Evolutionary conservation across 2,888 invertebrate genomes (phyloP), one percentile per base, ranked within the genome.

Genomic region (Mythimna impura): DNA sequence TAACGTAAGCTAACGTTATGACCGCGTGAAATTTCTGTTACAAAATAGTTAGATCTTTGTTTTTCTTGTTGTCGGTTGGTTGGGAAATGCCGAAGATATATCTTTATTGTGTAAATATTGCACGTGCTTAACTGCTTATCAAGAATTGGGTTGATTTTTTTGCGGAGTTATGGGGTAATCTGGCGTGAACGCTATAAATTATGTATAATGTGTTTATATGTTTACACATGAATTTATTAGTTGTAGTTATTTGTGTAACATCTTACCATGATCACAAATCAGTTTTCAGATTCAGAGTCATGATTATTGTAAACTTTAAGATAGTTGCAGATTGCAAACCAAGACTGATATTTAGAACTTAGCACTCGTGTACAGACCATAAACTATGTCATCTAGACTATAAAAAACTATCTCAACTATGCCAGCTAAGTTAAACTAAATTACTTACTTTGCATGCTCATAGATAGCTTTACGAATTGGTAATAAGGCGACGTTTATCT

Each of bases 11-110:
- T 81, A 85, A 85, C 82, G 72, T 83, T 88, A 87, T 86, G 85
- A 84, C 77, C 73, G 83, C 86, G 84, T 88, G 87, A 88, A 88
- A 88, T 88, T 84, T 67, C 80, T 78, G 77, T 88, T 90, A 86
- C 86, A 86, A 88, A 88, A 88, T 87, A 73, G 22, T 72, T 62
- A 50, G 75, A 81, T 80, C 82, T 87, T 87, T 89, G 85, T 88
- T 86, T 86, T 84, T 81, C 83, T 85, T 80, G 78, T 76, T 80
- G 73, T 66, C 61, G 55, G 63, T 52, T 62, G 25, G 67, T 85
- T 81, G 72, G 76, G 84, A 82, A 82, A 82, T 75, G 62, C 22
- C 57, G 70, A 66, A 67, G 75, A 73, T 82, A 68, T 73, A 76
- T 80, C n/a, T 62, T 65, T 66, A 69, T 80, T 74, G 83, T 80